Evolutionary conservation across 2,113 vertebrate genomes (phyloP), one percentile per base, ranked within the genome.

Genomic region (Pachyramphus minor): DNA sequence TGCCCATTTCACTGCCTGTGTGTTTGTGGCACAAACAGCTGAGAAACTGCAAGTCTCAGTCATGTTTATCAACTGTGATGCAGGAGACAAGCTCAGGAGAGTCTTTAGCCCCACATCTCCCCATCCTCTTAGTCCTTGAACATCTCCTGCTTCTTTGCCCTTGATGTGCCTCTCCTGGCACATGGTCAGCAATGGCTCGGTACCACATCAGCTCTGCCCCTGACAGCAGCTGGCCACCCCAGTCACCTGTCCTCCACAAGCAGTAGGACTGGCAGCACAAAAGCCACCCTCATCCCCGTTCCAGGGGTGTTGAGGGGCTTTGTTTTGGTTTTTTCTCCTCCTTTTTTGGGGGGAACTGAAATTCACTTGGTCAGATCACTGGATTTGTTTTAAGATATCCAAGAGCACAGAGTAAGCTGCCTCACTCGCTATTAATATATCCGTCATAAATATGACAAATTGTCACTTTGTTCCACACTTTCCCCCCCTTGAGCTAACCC

Each of bases 1-100:
- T 47, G n/a, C 31, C 21, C 14, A 17, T 1, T 18, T 53, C 55
- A 25, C 25, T 6, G 1, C 7, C 50, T 37, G 20, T 0, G 0
- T 6, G 31, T 24, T 55, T 39, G 47, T 3, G 13, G 58, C 27
- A 47, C 27, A 14, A 87, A 44, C 41, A 66, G 59, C 39, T 10
- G 15, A 69, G 25, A 50, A 92, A 27, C n/a, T 9, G 20, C 33
- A 22, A 25, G 24, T 2, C 9, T 9, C 33, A 50, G 35, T 24
- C 41, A 33, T 0, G 0, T 52, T 45, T 17, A 41, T 24, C 68
- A 84, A 27, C 35, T 80, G 21, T 17, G 30, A 18, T 0, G 14
- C 20, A 64, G 39, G 30, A 75, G 35, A 59, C 13, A 12, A 2
- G 14, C 39, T n/a, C 24, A 2, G 28, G 16, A 82, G 21, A 31